Evolutionary conservation across 2,113 vertebrate species (phyloP), one percentile per base, ranked within the genome.

Genomic region (Leucopsar rothschildi): DNA sequence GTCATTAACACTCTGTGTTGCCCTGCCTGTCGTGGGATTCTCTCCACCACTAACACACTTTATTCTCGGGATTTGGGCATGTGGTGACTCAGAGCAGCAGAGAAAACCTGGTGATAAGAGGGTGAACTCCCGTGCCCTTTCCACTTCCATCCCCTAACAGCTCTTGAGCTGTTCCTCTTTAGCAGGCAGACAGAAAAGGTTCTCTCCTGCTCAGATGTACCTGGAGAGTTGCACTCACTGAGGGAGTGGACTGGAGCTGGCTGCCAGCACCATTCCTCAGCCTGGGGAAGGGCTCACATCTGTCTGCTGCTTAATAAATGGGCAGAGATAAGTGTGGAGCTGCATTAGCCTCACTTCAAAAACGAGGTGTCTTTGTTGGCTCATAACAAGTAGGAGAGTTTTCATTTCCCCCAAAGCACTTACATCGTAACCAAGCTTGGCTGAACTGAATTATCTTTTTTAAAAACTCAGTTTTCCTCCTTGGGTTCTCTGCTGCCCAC

Each of bases 221-320:
- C 94, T 96, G 90, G 76, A 75, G 89, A 86, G 57, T 72, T 11
- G 52, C 90, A 25, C 40, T 93, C 40, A 25, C 44, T 5, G 0
- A 15, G 64, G 94, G 76, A 88, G 60, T 8, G 5, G 5, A 1
- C 56, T 25, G 60, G 59, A 40, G 61, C 72, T 65, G 86, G 50
- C 91, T 96, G 96, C 95, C 96, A 94, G 86, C 49, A 65, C 88
- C 90, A 16, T 94, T 88, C 80, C 87, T 89, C 89, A 70, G 29
- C 68, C 93, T 28, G 70, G 71, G 68, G 39, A 88, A 91, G 89
- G 68, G 75, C 95, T 60, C 52, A 66, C 84, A 70, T 90, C 93
- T 93, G 87, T 81, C 97, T 95, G 80, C 93, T 83, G 91, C n/a
- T 71, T 96, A 80, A 88, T 91, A 91, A 95, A 91, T 93, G 88